phyloP scores from a whole-genome alignment of 2,888 invertebrate species.

The Papilio protenor region DNA sequence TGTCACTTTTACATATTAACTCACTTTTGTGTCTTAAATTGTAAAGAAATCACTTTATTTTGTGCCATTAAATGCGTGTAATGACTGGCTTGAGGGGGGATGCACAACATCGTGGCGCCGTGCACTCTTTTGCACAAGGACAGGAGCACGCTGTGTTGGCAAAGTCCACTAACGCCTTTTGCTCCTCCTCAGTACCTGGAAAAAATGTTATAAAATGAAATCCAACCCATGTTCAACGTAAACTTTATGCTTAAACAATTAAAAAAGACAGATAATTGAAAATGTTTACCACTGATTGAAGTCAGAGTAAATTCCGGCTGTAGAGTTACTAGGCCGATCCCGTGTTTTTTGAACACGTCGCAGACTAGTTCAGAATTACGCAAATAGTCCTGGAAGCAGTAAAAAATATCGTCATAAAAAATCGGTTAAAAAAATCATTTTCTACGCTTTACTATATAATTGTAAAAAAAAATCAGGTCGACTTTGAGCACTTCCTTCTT shows the following conservation, averaged over 20 bases:
- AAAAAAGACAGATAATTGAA: not conserved
- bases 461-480: not conserved
- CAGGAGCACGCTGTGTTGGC: conserved; percentile 70
- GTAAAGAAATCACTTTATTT: conserved; percentile 13
- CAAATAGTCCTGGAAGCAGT: conserved; percentile 66
- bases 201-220: conserved; percentile 1
- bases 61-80: conserved; percentile 63
- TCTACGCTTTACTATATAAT: not conserved
- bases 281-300: conserved; percentile 61
- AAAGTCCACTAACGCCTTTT: conserved; percentile 70
- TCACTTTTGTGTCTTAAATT: conserved; percentile 17
- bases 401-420: not conserved
- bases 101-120: conserved; percentile 73
- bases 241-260: not conserved
- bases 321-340: conserved; percentile 92
- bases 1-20: conserved; percentile 25
- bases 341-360: conserved; percentile 90
- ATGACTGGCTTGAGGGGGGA: conserved; percentile 64
- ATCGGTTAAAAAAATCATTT: not conserved
- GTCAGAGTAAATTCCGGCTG: conserved; percentile 90
- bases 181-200: conserved; percentile 74
- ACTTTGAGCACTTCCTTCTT: not conserved
- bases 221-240: not conserved
- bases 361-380: conserved; percentile 84
- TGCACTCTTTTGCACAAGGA: conserved; percentile 80